Evolutionary conservation across 2,113 vertebrate species (phyloP), one percentile per base, ranked within the genome.

Genomic region (Cinclus mexicanus): DNA sequence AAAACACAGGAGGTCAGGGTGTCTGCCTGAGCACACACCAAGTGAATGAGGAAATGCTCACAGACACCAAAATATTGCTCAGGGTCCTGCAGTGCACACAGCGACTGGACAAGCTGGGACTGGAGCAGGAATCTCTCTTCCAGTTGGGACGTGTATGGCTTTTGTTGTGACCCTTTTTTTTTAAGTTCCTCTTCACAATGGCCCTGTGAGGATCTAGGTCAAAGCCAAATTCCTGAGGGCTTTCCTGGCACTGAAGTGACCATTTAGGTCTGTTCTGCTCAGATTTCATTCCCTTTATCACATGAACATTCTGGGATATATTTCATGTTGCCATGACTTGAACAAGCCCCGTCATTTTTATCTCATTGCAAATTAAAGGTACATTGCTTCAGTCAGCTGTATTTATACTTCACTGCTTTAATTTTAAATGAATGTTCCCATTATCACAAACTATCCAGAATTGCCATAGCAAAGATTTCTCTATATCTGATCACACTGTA

Each of bases 161-260:
- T 69, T 82, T 85, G 55, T 47, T 23, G 2, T 10, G 33, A 53
- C 12, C 10, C 6, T 52, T n/a, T n/a, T 28, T 28, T 37, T 67
- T 69, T 26, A 49, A 64, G 69, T 53, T 83, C 31, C 53, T 69
- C 75, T 82, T 67, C 70, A 47, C 39, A 56, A 55, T 67, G 65
- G 20, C 80, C 60, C 65, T 71, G 44, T 28, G 37, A 83, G 42
- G 29, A 75, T 76, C 69, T 69, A 86, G 46, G 64, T 86, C 86
- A 95, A 87, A 93, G 77, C 65, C 88, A 92, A 67, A 42, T 50
- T 94, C 68, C 85, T 81, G 76, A 78, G 64, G 79, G 60, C 23
- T 87, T 81, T 90, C 22, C 57, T 96, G 93, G 87, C 55, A 91
- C 82, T n/a, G 63, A 93, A 80, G n/a, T 0, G 0, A 39, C 22